Evolutionary conservation across 2,888 invertebrate genomes (phyloP).

Genomic region (Stramonita haemastoma): DNA sequence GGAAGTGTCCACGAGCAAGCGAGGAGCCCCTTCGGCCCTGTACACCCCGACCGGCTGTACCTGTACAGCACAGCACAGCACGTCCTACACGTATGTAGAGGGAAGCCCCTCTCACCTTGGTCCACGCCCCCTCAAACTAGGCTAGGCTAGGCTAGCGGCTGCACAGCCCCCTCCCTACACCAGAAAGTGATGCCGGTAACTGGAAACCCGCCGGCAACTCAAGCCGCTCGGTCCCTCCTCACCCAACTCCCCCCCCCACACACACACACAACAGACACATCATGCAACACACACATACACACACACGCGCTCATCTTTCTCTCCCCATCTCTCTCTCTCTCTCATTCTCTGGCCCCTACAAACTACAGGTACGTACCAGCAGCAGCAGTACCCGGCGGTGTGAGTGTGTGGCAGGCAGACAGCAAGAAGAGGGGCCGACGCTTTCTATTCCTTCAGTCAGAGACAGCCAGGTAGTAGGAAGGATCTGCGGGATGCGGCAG

Average conservation of each 20-base stretch:
- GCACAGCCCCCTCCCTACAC: neutral
- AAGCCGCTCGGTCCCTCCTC: constrained; percentile 27
- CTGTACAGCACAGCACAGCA: neutral
- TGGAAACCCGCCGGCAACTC: constrained; percentile 34
- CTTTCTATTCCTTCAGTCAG: neutral
- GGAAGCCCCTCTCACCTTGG: constrained; percentile 21
- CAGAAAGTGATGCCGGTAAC: constrained; percentile 39
- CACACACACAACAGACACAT: constrained; percentile 21
- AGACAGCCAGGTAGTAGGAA: neutral
- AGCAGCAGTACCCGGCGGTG: neutral
- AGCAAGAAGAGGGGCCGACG: constrained; percentile 34
- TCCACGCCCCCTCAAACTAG: constrained; percentile 18
- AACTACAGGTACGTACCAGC: constrained; percentile 16
- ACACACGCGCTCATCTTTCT: neutral
- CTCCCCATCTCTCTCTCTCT: constrained; percentile 26
- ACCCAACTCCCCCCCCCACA: constrained; percentile 15
- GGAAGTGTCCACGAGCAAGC: constrained; percentile 1
- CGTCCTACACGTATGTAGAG: neutral
- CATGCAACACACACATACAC: constrained; percentile 22
- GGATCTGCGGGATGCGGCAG: neutral
- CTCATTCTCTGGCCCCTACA: constrained; percentile 19
- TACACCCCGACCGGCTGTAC: neutral
- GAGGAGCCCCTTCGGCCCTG: neutral
- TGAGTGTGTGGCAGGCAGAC: constrained; percentile 35
- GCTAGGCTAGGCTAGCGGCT: neutral